Evolutionary conservation across 2,888 invertebrate species (phyloP).

Genomic region (Sinopyrophorus schimmeli): DNA sequence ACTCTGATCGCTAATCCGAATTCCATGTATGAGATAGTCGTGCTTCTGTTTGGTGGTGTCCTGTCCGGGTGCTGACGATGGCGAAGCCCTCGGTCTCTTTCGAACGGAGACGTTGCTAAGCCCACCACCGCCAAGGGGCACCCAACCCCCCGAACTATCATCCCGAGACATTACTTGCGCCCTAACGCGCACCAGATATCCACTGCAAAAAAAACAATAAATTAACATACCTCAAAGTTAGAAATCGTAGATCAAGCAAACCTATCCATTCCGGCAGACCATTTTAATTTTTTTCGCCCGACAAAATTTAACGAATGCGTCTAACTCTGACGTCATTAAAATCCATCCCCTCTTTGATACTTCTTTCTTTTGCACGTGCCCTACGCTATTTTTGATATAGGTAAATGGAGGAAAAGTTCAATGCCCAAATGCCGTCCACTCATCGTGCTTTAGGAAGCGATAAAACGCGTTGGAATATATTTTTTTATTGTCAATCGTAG

Average conservation of each 20-base stretch:
- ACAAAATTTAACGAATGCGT: background rate
- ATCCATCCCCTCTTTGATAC: constrained; percentile 24
- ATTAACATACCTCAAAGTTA: background rate
- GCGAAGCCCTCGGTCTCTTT: constrained; percentile 64
- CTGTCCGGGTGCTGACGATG: constrained; percentile 37
- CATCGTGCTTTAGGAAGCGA: too few species aligned
- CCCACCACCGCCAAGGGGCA: constrained; percentile 91
- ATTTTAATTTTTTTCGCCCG: background rate
- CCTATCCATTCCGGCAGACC: too few species aligned
- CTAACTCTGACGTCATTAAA: constrained; percentile 47
- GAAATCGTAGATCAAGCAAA: background rate
- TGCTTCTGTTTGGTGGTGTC: constrained; percentile 65
- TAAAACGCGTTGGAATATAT: too few species aligned
- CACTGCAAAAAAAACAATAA: constrained; percentile 70
- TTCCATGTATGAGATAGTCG: constrained; percentile 92
- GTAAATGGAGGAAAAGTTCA: constrained; percentile 48
- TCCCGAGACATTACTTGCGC: constrained; percentile 99
- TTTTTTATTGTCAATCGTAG: too few species aligned
- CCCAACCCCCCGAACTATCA: constrained; percentile 96
- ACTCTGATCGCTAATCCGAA: constrained; percentile 88
- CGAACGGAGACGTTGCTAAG: constrained; percentile 91
- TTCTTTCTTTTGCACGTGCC: constrained; percentile 20
- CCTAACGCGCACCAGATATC: constrained; percentile 92
- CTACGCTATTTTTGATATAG: constrained; percentile 41
- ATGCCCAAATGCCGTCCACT: constrained; percentile 36